A percentile compares a stretch with the other conserved stretches of the same genome.
Evolutionary conservation across 2,888 invertebrate genomes (phyloP).

Genomic region (Cloeon dipterum): DNA sequence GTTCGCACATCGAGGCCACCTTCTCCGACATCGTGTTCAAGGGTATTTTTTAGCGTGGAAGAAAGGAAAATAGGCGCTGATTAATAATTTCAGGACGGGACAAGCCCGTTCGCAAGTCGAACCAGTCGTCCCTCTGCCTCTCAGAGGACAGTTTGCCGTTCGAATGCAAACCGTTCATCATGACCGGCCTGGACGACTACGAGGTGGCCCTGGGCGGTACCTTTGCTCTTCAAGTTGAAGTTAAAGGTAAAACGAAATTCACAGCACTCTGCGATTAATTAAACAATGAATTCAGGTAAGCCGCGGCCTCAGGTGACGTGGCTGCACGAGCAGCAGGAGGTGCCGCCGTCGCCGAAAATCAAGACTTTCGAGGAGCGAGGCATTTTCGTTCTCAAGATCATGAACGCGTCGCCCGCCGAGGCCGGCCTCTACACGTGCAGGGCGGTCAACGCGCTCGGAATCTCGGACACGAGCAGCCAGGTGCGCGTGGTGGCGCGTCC

Average conservation of each 20-base stretch:
- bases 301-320: slow-evolving; percentile 47
- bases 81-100: slow-evolving; percentile 2
- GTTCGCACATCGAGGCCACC: slow-evolving; percentile 50
- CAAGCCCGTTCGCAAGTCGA: background rate
- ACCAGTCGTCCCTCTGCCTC: background rate
- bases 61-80: background rate
- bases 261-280: too few species aligned
- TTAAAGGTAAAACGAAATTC: slow-evolving; percentile 40
- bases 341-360: slow-evolving; percentile 34
- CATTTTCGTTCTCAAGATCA: slow-evolving; percentile 47
- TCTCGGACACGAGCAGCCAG: slow-evolving; percentile 46
- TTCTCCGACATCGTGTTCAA: slow-evolving; percentile 35
- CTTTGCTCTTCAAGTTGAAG: slow-evolving; percentile 59
- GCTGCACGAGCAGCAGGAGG: slow-evolving; percentile 34
- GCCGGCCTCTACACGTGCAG: slow-evolving; percentile 47
- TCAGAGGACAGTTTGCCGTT: background rate
- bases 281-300: slow-evolving; percentile 18
- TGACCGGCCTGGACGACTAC: slow-evolving; percentile 35
- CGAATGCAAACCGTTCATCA: background rate
- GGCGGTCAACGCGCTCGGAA: slow-evolving; percentile 48
- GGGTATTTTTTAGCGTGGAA: too few species aligned
- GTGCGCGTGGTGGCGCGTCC: slow-evolving; percentile 35
- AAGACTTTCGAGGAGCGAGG: slow-evolving; percentile 41
- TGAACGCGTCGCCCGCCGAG: slow-evolving; percentile 45
- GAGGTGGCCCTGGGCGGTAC: slow-evolving; percentile 53